Evolutionary conservation across 2,113 vertebrate genomes (phyloP), one percentile per base, ranked within the genome.

Genomic region (Oreocharis arfaki): DNA sequence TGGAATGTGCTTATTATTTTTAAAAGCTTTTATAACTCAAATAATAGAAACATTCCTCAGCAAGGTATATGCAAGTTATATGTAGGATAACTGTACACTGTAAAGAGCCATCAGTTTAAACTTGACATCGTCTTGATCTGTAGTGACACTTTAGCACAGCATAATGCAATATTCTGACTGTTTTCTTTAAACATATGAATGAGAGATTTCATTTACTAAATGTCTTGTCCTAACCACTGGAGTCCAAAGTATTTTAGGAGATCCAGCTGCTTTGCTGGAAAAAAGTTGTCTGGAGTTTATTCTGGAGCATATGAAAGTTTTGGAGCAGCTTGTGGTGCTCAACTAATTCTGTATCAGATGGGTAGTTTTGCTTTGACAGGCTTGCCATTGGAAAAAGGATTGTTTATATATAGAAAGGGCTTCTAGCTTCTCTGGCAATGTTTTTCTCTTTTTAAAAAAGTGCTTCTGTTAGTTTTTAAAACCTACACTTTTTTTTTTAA

Each of bases 291-390:
- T 95, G 39, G 78, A 82, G 79, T 89, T 96, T 95, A 56, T 75
- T 96, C 93, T 92, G 91, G 94, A 97, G 84, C 87, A 94, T 69
- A 89, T 92, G 77, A 92, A 91, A 91, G 79, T 77, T 95, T 97
- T 95, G 93, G 81, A 91, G 61, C 53, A 77, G 42, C 33, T 77
- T 84, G 69, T 79, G 71, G 49, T 79, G 47, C 83, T 79, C 68
- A 59, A 89, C 83, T 93, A 70, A 95, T 96, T 97, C 84, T 75
- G 4, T 90, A 95, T 94, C 86, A 67, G 73, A 92, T 96, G 93
- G 56, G 47, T 75, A 82, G 23, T 91, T 89, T 93, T 94, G 67
- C 71, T 96, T 35, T 90, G 95, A 59, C 61, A 88, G 50, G 75
- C 63, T 96, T 87, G 68, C 80, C 65, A 35, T 49, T 87, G 91